phyloP scores from a whole-genome alignment of 1,140 invertebrate genomes.

The Ylistrum balloti region DNA sequence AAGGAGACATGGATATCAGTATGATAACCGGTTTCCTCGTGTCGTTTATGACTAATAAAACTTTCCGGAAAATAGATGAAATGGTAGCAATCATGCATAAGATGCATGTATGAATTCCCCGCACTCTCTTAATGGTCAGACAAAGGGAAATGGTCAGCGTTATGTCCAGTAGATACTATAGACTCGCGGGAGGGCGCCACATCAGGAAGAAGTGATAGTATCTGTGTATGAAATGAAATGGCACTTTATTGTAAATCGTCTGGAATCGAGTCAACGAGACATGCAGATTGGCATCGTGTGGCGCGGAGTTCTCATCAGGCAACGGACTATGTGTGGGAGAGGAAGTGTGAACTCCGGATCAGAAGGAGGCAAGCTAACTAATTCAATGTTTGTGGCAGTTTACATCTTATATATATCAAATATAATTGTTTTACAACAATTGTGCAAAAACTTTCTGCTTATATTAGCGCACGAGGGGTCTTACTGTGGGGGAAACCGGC shows the following conservation, averaged over 20 bases:
- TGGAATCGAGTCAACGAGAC: neutral
- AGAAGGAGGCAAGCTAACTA: too few species aligned
- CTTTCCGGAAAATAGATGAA: neutral
- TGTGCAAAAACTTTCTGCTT: too few species aligned
- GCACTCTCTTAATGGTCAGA: neutral
- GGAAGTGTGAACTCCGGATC: neutral
- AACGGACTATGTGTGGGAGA: neutral
- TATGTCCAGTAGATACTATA: neutral
- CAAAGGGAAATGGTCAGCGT: neutral
- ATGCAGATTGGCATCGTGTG: neutral
- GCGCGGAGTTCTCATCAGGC: neutral
- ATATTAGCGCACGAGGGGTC: too few species aligned
- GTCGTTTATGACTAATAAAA: neutral
- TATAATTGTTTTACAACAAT: too few species aligned
- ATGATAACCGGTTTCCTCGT: neutral
- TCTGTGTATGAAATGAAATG: constrained; percentile 13
- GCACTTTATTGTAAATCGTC: neutral
- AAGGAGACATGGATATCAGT: neutral
- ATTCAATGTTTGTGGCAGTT: too few species aligned
- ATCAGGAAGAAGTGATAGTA: neutral
- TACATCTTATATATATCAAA: too few species aligned
- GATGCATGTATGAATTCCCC: neutral
- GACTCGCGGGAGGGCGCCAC: neutral
- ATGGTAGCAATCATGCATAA: neutral
- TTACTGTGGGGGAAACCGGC: too few species aligned